Base-by-base conservation (phyloP, 2,113 vertebrate genomes). In the Gobiocypris rarus region DNA sequence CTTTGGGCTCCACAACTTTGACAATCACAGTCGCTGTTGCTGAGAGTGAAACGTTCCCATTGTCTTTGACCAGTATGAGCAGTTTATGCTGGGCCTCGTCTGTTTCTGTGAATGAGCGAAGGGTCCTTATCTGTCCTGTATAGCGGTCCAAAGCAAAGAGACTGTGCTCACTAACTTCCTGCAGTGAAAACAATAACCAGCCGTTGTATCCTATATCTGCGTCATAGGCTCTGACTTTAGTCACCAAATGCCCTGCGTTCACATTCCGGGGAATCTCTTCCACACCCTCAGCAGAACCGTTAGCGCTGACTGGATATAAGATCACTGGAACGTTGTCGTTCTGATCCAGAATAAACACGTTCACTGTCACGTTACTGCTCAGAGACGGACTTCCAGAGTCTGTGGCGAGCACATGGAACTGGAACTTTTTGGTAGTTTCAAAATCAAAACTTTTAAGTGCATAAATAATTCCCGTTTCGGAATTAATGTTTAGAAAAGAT, bases 361-460 rank as follows among this genome's bases (percentile, higher is more conserved):
- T 89, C 24, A 91, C 86, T 24, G 88, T 87, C 45, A 89, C 87
- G 31, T 88, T 91, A 28, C 24, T 88, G 78, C 88, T 93, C 24
- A 94, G 90, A 0, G 89, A 9, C 0, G 91, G 91, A 0, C 38
- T 86, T 8, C 93, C 91, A 75, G 85, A 87, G 58, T 92, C 91
- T 45, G 78, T 84, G 10, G 91, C 91, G 5, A 89, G 19, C 4
- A 91, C 83, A 10, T 87, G 78, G 2, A 90, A 81, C 31, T 83
- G 70, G 22, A 91, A 90, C 0, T 6, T 91, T 84, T 93, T 93
- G 2, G 87, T 5, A 0, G 8, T 86, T 54, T 94, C 93, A 88
- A 93, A 94, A 75, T 94, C 93, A 83, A 94, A 92, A 58, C 88
- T 88, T 81, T 91, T 93, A 0, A 94, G 38, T 0, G 92, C 89